phyloP scores from a whole-genome alignment of 2,113 vertebrate species.

The Dromiciops gliroides region DNA sequence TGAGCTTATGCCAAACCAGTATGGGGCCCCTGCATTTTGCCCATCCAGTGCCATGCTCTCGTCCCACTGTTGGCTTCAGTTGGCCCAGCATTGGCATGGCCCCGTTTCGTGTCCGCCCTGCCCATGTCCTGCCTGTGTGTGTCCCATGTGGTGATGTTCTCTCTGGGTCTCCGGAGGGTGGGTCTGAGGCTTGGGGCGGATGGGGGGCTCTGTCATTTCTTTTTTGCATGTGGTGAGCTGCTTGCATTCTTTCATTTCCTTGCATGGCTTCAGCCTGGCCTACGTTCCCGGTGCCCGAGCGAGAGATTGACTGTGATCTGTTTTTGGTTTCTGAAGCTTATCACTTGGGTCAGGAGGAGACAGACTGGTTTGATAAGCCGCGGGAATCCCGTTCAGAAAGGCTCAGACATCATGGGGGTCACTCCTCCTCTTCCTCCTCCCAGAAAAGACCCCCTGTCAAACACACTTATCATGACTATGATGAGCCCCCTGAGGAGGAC shows the following conservation, averaged over 20 bases:
- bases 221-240: conserved; percentile 78
- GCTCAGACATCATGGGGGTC: conserved; percentile 94
- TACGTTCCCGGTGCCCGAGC: conserved; percentile 72
- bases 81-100: conserved; percentile 75
- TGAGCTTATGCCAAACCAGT: conserved; percentile 75
- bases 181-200: conserved; percentile 52
- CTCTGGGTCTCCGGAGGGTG: conserved; percentile 65
- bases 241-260: conserved; percentile 82
- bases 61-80: conserved; percentile 76
- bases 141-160: conserved; percentile 68
- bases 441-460: conserved; percentile 93
- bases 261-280: conserved; percentile 90
- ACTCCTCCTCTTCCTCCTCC: conserved; percentile 87
- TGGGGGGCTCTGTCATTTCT: conserved; percentile 71
- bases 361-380: conserved; percentile 99
- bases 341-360: conserved; percentile 99
- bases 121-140: conserved; percentile 73
- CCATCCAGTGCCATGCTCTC: conserved; percentile 83
- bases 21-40: conserved; percentile 78
- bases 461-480: conserved; percentile 96
- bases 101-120: conserved; percentile 50
- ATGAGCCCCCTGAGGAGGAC: conserved; percentile 95
- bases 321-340: conserved; percentile 98
- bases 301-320: conserved; percentile 86
- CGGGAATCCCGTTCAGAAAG: conserved; percentile 95